Evolutionary conservation across 2,797 vertebrate genomes (phyloP).

Genomic region (Stomatorhinus walkeri): DNA sequence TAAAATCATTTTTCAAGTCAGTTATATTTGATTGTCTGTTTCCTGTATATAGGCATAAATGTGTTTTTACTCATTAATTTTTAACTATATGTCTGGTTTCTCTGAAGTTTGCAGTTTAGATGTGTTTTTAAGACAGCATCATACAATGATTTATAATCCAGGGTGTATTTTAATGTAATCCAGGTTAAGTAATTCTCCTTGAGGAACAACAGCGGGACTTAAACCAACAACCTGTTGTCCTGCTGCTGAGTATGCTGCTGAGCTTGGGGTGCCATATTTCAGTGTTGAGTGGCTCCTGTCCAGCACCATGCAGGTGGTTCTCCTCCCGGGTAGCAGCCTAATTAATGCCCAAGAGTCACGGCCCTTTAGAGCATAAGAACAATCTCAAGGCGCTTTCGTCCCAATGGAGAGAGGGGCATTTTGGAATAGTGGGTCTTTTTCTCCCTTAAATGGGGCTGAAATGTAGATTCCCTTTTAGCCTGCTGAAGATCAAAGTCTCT

Average conservation of each 20-base stretch:
- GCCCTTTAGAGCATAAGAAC: slow-evolving; percentile 34
- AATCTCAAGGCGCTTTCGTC: slow-evolving; percentile 36
- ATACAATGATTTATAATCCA: background rate
- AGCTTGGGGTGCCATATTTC: background rate
- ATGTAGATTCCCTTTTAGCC: slow-evolving; percentile 33
- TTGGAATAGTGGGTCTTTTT: background rate
- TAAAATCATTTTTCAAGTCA: background rate
- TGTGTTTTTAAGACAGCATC: background rate
- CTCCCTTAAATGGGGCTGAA: slow-evolving; percentile 28
- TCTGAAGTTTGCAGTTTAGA: background rate
- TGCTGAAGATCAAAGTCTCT: slow-evolving; percentile 36
- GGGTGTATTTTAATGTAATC: background rate
- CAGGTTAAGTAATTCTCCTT: background rate
- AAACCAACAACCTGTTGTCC: background rate
- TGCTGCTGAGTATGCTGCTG: background rate
- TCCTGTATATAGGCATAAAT: background rate
- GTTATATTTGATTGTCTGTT: background rate
- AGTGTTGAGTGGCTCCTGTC: background rate
- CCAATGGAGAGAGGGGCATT: slow-evolving; percentile 2
- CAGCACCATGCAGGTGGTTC: background rate
- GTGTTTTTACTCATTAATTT: background rate
- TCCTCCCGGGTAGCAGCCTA: slow-evolving; percentile 28
- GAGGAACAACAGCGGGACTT: background rate
- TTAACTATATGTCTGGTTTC: background rate
- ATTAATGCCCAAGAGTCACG: slow-evolving; percentile 30